phyloP scores from a whole-genome alignment of 2,113 vertebrate genomes.

The Saccopteryx leptura region DNA sequence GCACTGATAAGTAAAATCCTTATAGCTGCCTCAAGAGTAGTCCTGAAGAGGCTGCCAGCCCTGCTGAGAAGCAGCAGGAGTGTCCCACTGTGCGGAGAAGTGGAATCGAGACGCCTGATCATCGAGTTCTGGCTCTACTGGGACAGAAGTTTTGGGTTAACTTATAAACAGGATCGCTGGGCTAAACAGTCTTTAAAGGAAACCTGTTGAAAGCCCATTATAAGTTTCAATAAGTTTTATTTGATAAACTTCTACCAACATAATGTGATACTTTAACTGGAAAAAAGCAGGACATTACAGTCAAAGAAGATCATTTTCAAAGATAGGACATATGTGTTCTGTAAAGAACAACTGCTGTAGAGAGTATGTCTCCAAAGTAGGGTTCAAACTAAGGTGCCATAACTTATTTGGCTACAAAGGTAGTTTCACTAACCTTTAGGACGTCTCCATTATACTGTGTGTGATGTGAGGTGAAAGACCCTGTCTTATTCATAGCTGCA shows the following conservation, averaged over 20 bases:
- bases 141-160: background rate
- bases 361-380: background rate
- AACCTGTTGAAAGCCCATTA: background rate
- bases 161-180: background rate
- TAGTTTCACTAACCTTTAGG: conserved; percentile 17
- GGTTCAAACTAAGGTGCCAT: background rate
- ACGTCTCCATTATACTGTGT: background rate
- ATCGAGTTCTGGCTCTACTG: too few relatives aligned
- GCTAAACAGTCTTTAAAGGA: background rate
- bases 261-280: background rate
- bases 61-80: too few relatives aligned
- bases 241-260: conserved; percentile 1
- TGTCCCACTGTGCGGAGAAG: too few relatives aligned
- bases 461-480: background rate
- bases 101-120: too few relatives aligned
- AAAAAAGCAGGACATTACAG: background rate
- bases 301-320: background rate
- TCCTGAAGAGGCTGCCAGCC: too few relatives aligned
- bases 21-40: too few relatives aligned
- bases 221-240: background rate
- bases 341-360: background rate
- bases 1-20: too few relatives aligned
- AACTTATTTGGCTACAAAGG: background rate
- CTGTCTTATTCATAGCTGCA: background rate
- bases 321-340: background rate